phyloP scores from a whole-genome alignment of 2,113 vertebrate species.

The Glaucidium brasilianum region DNA sequence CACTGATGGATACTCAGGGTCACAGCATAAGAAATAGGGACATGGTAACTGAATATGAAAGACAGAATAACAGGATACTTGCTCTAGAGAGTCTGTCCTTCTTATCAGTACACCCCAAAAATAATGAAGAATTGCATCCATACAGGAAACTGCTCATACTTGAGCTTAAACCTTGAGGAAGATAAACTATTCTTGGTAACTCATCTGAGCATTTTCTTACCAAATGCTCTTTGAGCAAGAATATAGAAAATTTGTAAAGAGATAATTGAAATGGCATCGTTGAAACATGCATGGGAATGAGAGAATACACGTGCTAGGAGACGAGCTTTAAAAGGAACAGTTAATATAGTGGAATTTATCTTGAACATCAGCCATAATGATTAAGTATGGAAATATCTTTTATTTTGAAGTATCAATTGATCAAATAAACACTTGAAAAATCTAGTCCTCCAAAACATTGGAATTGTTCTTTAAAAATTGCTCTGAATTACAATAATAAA shows the following conservation, averaged over 20 bases:
- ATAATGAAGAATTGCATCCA: background rate
- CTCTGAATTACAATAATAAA: background rate
- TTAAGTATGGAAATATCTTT: background rate
- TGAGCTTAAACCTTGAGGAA: background rate
- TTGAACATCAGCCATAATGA: background rate
- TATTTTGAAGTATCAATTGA: background rate
- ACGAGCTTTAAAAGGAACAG: background rate
- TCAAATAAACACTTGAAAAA: background rate
- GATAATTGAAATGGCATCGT: background rate
- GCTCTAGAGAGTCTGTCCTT: background rate
- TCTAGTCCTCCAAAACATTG: background rate
- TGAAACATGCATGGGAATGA: background rate
- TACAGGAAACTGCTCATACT: background rate
- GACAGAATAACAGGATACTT: background rate
- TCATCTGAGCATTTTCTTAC: background rate
- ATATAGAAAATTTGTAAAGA: background rate
- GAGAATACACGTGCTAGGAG: background rate
- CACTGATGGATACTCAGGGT: background rate
- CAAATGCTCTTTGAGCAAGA: background rate
- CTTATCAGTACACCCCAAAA: background rate
- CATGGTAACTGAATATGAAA: background rate
- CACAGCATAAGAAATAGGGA: background rate
- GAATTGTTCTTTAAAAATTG: background rate
- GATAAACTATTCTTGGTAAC: background rate
- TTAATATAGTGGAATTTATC: background rate